A percentile compares a stretch with the other conserved stretches of the same genome.
These are phyloP conservation scores for Andricus quercusramuli DNA, from an alignment of 2,888 invertebrate genomes.

Conservation along the genomic window DNA sequence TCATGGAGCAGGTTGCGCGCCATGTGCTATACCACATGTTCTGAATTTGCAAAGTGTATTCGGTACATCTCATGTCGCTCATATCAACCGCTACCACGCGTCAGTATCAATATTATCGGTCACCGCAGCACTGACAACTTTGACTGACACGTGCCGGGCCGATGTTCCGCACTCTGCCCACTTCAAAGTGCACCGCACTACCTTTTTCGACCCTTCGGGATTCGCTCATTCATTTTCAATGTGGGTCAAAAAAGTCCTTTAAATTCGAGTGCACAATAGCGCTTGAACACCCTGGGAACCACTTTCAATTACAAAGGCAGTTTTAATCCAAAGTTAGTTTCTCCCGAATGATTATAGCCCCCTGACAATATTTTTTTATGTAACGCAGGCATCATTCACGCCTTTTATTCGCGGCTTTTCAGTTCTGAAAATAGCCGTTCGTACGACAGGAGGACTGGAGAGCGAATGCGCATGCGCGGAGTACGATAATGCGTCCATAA, in stretches of 20 bases:
- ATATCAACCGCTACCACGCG: slow-evolving; percentile 50
- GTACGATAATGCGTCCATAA: too few relatives aligned
- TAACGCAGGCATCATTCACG: too few relatives aligned
- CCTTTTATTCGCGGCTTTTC: too few relatives aligned
- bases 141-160: slow-evolving; percentile 48
- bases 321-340: not conserved
- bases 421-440: too few relatives aligned
- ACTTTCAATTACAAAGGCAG: slow-evolving; percentile 19
- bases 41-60: slow-evolving; percentile 57
- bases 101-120: slow-evolving; percentile 58
- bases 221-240: slow-evolving; percentile 23
- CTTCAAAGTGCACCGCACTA: slow-evolving; percentile 14
- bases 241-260: slow-evolving; percentile 33
- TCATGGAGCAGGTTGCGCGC: slow-evolving; percentile 41
- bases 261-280: slow-evolving; percentile 16
- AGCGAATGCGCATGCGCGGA: too few relatives aligned
- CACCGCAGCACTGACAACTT: slow-evolving; percentile 40
- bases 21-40: slow-evolving; percentile 60
- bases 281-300: slow-evolving; percentile 29
- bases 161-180: slow-evolving; percentile 28
- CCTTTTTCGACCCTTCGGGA: slow-evolving; percentile 3
- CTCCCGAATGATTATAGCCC: not conserved
- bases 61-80: slow-evolving; percentile 53
- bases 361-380: too few relatives aligned
- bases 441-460: too few relatives aligned